Conservation (phyloP, 2,113 vertebrate species). For the Butorides virescens region DNA sequence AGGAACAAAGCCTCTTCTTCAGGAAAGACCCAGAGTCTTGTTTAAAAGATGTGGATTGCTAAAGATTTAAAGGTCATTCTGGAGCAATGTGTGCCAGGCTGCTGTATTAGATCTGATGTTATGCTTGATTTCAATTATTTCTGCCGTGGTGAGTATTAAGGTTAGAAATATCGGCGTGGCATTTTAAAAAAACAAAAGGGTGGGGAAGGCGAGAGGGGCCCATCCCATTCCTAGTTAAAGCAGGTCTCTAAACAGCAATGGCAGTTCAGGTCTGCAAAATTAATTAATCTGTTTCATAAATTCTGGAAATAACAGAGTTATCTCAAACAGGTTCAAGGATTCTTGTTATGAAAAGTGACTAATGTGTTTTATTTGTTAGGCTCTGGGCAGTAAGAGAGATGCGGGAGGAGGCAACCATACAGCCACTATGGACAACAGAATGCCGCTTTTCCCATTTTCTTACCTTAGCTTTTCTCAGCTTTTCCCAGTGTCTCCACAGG, state of each 20-base stretch:
- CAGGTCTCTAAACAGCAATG: neutral
- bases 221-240: neutral
- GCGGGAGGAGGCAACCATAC: neutral
- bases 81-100: neutral
- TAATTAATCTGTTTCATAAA: neutral
- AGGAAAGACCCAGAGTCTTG: neutral
- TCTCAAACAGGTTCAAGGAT: neutral
- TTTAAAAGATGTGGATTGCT: neutral
- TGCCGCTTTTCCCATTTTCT: neutral
- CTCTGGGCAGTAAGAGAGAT: neutral
- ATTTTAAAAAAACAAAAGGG: neutral
- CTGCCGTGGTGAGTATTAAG: neutral
- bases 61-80: neutral
- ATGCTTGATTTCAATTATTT: neutral
- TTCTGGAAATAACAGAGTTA: neutral
- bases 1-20: neutral
- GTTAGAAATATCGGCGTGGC: neutral
- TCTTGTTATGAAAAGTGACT: neutral
- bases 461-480: neutral
- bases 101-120: neutral
- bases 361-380: neutral
- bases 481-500: neutral
- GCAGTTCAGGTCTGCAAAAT: neutral
- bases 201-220: neutral
- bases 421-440: neutral